Conservation (phyloP, 2,797 vertebrate genomes). For the Labeo calbasu region DNA sequence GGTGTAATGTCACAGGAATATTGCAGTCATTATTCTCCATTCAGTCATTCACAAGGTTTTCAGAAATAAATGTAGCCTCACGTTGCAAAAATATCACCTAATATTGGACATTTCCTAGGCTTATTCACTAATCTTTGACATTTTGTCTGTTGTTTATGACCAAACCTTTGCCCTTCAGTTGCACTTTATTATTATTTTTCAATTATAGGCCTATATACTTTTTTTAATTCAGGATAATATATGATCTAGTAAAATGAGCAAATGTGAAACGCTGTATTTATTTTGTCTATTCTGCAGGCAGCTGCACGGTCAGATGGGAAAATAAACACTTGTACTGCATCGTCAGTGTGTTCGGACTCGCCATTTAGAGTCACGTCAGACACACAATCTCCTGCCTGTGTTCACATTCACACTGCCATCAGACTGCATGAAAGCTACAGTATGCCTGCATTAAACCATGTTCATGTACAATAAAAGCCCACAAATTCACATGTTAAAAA, state of each 20-base stretch:
- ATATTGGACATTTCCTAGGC: background rate
- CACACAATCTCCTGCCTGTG: background rate
- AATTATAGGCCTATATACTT: too few species aligned
- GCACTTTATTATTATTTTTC: too few species aligned
- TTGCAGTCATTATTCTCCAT: background rate
- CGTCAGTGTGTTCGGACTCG: slow-evolving; percentile 91
- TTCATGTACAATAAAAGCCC: background rate
- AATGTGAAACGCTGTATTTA: too few species aligned
- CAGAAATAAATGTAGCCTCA: background rate
- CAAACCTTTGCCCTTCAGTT: too few species aligned
- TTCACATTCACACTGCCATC: too few species aligned
- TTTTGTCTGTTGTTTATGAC: too few species aligned
- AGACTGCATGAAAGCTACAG: background rate
- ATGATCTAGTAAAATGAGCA: too few species aligned
- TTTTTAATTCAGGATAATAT: too few species aligned
- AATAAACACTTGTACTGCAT: slow-evolving; percentile 97
- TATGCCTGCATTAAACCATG: background rate
- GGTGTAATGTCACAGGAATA: background rate
- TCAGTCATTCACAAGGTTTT: background rate
- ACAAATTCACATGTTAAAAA: background rate
- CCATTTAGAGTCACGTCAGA: slow-evolving; percentile 74
- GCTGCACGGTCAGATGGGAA: slow-evolving; percentile 93
- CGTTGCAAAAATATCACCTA: background rate
- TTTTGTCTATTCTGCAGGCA: slow-evolving; percentile 75
- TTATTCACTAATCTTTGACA: too few species aligned